phyloP scores from a whole-genome alignment of 2,113 vertebrate genomes.

The Myiozetetes cayanensis region DNA sequence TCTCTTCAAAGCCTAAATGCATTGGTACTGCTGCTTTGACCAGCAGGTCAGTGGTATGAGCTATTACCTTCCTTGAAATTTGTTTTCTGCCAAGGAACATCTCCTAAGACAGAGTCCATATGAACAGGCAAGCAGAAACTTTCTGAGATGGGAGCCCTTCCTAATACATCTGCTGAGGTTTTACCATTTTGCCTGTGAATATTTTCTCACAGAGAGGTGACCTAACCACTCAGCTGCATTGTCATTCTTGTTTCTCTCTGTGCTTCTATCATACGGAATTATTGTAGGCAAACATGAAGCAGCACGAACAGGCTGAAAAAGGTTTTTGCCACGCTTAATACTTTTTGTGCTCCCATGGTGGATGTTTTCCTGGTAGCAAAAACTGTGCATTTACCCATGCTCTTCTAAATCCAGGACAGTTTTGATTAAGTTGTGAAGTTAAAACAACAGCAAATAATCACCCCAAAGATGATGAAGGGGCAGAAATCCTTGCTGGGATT shows the following conservation, averaged over 20 bases:
- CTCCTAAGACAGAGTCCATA: background rate
- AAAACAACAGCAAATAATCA: background rate
- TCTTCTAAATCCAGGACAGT: background rate
- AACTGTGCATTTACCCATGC: background rate
- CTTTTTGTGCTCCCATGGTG: background rate
- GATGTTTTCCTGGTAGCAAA: background rate
- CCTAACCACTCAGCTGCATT: background rate
- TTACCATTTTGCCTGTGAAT: background rate
- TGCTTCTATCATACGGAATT: background rate
- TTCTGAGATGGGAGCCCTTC: background rate
- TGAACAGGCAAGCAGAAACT: background rate
- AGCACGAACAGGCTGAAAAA: background rate
- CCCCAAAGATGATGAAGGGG: background rate
- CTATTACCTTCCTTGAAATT: background rate
- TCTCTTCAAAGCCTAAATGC: constrained; percentile 2
- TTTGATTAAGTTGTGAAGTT: background rate
- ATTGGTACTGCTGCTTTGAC: background rate
- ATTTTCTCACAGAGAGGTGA: background rate
- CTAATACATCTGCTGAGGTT: background rate
- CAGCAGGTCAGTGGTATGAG: background rate
- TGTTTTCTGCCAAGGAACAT: background rate
- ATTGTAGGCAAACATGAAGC: background rate
- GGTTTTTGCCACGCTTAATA: background rate
- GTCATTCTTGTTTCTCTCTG: background rate
- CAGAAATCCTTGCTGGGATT: background rate